Base-by-base conservation (phyloP, 2,888 invertebrate species). In the Cetonia aurata region DNA sequence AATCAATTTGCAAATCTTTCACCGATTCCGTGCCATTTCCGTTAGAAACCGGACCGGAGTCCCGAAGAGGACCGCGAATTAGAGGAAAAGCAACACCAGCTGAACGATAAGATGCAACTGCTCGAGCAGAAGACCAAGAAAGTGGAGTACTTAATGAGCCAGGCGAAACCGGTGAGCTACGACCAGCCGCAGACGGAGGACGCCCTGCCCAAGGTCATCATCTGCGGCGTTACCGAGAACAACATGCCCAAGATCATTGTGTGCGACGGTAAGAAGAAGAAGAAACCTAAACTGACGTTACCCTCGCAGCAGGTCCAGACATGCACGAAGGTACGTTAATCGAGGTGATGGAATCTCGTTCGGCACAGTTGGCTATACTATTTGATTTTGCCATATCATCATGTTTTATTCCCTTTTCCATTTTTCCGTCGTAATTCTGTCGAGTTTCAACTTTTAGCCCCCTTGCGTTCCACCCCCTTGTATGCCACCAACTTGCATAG, bases 111-210 rank as follows among this genome's bases (percentile, higher is more conserved):
- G 78, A 87, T 91, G 86, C 85, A 86, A 17, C 85, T 89, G 48
- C 88, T 91, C 72, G 90, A 91, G 74, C 84, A 86, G 15, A 87
- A 90, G 71, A 91, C 90, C 0, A 86, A 85, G 76, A 86, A 84
- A 53, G 85, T 91, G 46, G 89, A 90, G 79, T 83, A 84, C 68
- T 79, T 90, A 13, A 85, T 90, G 12, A 87, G 86, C 0, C 81
- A 84, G 70, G 79, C 82, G 1, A 83, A 84, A 50, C 74, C 76
- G 25, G 17, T 70, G 25, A 72, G 67, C 60, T 76, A 76, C 50
- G 75, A 75, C 37, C 65, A 69, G 56, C 69, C 69, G 33, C 72
- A 69, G 42, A 66, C 56, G 10, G 84, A 84, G 77, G 84, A 84
- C 70, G 74, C 80, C n/a, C 77, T 87, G 41, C 88, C 88, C 0